Base-by-base conservation (phyloP, 1,140 invertebrate species). In the Bombus confusus region DNA sequence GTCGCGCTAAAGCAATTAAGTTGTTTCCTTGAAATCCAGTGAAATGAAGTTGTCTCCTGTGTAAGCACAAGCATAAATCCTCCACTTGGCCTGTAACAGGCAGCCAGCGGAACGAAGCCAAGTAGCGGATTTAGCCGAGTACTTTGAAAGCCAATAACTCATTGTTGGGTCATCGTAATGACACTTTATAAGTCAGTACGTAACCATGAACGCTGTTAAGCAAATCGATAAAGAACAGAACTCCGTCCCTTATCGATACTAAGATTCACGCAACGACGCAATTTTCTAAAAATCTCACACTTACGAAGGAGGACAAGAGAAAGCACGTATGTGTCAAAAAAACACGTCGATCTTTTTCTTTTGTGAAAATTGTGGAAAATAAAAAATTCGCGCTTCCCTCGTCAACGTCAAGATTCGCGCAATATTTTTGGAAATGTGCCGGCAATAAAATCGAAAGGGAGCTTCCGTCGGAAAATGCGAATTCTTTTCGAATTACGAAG, bases 101-200 rank as follows among this genome's bases (percentile, higher is more conserved):
- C 87, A 89, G 84, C 83, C 88, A 92, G 87, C 86, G 81, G 87
- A 91, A 90, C 77, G 93, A 94, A 94, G 93, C 93, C 92, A 93
- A 92, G 87, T 85, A 93, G 87, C 57, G 91, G 91, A 94, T 94
- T 94, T 93, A 93, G 85, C 86, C 87, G 91, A 87, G 87, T 91
- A 92, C 93, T 94, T 94, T 93, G 89, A 93, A 94, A 94, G 93
- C 93, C 93, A 94, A 95, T 94, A 95, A 93, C 92, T 95, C 90
- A 92, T 91, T 93, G 94, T 94, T 93, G 91, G 91, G 92, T 94
- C 92, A 94, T 93, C 86, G 90, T 90, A 93, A 93, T 93, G 92
- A 91, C 91, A 92, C 89, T 93, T 92, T 90, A 93, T 90, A 92
- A 87, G 91, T 85, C 87, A 73, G 52, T 80, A 81, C 64, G 80